Conservation (phyloP, 92 coral and sea anemone genomes). For the Meandrina meandrites region DNA sequence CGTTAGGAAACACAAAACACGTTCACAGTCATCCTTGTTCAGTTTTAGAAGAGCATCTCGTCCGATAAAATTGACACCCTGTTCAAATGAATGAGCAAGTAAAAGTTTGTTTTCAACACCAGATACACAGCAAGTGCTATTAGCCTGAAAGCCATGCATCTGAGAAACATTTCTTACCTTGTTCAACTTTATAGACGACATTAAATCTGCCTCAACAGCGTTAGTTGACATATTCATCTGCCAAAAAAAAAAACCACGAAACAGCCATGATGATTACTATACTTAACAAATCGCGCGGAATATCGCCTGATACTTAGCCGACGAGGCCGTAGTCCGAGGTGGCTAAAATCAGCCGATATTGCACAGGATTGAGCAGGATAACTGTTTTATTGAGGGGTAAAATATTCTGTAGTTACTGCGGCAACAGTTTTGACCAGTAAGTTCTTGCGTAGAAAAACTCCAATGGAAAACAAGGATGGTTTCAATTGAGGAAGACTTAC, state of each 20-base stretch:
- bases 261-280: not conserved
- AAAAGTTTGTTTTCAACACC: not conserved
- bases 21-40: constrained; percentile 39
- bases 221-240: constrained; percentile 34
- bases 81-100: not conserved
- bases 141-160: not conserved
- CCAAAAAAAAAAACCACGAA: not conserved
- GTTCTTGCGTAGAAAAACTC: too few species aligned
- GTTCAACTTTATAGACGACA: constrained; percentile 7
- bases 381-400: too few species aligned
- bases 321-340: too few species aligned
- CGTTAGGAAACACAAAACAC: constrained; percentile 44
- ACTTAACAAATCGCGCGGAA: too few species aligned
- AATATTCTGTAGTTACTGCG: too few species aligned
- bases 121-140: too few species aligned
- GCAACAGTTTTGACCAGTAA: too few species aligned
- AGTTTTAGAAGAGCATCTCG: constrained; percentile 47
- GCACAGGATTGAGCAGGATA: too few species aligned
- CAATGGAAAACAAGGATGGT: not conserved
- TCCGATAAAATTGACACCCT: constrained; percentile 44
- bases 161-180: constrained; percentile 5
- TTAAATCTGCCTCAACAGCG: constrained; percentile 32
- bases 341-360: too few species aligned
- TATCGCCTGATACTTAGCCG: too few species aligned
- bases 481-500: too few species aligned